A percentile compares a stretch with the other conserved stretches of the same genome.
Conservation (phyloP, 2,888 invertebrate species). For the Eupithecia vulgata region DNA sequence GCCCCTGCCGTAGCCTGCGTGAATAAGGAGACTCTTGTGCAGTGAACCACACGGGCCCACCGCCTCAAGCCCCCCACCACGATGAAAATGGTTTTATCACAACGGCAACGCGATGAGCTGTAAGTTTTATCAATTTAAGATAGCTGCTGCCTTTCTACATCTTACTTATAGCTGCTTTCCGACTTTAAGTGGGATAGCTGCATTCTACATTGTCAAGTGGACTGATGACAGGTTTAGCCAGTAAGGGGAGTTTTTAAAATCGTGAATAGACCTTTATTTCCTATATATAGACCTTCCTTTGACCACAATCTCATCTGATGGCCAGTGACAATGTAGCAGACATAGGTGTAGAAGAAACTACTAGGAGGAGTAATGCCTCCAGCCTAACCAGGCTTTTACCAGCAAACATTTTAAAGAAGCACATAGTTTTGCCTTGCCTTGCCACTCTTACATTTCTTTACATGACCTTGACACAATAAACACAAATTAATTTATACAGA, state of each 20-base stretch:
- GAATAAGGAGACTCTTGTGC: conserved; percentile 75
- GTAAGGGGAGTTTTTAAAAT: not conserved
- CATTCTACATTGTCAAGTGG: not conserved
- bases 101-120: conserved; percentile 99
- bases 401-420: not conserved
- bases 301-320: not conserved
- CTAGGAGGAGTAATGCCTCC: not conserved
- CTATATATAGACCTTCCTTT: not conserved
- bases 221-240: not conserved
- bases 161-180: not conserved
- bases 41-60: conserved; percentile 72
- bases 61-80: conserved; percentile 83
- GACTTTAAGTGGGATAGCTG: not conserved
- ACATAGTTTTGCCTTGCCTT: not conserved
- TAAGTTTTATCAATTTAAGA: conserved; percentile 81
- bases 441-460: not conserved
- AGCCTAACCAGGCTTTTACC: not conserved
- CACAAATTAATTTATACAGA: not conserved
- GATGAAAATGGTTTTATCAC: conserved; percentile 99
- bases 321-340: not conserved
- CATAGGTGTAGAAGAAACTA: not conserved
- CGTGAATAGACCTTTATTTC: too few species aligned
- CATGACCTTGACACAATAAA: not conserved
- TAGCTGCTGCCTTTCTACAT: not conserved
- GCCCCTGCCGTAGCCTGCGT: conserved; percentile 75